These are phyloP conservation scores for Ostrea edulis DNA, from an alignment of 1,140 invertebrate genomes.

Conservation along the genomic window DNA sequence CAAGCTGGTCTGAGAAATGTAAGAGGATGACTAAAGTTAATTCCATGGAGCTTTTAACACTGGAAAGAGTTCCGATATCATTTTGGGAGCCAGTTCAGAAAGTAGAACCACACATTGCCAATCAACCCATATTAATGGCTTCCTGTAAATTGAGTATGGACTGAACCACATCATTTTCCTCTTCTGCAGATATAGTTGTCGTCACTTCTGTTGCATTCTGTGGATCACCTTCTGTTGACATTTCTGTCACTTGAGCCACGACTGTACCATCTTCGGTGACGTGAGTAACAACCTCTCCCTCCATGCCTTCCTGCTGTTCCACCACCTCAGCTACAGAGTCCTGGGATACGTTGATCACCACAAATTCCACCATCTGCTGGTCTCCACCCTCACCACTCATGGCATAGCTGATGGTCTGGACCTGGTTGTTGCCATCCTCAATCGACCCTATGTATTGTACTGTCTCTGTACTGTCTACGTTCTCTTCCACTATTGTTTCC, in stretches of 20 bases:
- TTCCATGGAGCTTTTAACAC: too few species aligned
- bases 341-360: conserved; percentile 29
- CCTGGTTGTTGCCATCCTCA: conserved; percentile 14
- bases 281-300: neutral
- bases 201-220: neutral
- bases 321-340: conserved; percentile 3
- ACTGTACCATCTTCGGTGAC: neutral
- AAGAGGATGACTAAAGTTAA: too few species aligned
- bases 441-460: conserved; percentile 16
- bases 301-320: neutral
- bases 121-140: conserved; percentile 33
- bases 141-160: conserved; percentile 41
- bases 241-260: neutral
- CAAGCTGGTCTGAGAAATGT: too few species aligned
- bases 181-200: conserved; percentile 19
- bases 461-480: neutral
- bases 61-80: too few species aligned
- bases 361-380: conserved; percentile 40
- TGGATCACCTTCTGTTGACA: neutral
- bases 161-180: conserved; percentile 43
- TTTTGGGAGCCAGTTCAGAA: too few species aligned
- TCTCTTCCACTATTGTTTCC: conserved; percentile 26
- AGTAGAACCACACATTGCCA: too few species aligned
- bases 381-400: conserved; percentile 8
- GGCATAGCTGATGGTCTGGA: conserved; percentile 38